These are phyloP conservation scores for Dipodomys merriami DNA, from an alignment of 2,113 vertebrate species.

Conservation along the genomic window DNA sequence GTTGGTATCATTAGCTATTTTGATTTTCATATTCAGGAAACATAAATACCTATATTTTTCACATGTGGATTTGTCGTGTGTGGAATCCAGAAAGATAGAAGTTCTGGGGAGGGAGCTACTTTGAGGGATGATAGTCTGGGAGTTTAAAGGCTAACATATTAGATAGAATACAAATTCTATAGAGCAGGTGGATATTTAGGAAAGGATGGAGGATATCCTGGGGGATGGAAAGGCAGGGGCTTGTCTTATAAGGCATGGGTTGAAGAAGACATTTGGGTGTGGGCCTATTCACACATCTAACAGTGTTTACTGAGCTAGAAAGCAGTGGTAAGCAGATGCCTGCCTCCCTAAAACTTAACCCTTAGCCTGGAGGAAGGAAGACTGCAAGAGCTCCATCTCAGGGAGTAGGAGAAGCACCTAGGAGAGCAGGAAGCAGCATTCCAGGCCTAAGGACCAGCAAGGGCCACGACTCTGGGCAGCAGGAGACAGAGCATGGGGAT, in stretches of 20 bases:
- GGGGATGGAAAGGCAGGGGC: not conserved
- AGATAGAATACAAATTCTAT: fast-evolving
- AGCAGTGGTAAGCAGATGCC: not conserved
- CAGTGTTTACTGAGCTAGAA: not conserved
- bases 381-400: not conserved
- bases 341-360: not conserved
- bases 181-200: not conserved
- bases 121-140: not conserved
- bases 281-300: not conserved
- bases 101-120: not conserved
- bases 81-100: not conserved
- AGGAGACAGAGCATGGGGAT: not conserved
- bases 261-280: not conserved
- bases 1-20: not conserved
- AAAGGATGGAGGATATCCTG: too few relatives aligned
- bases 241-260: not conserved
- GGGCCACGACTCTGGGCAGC: not conserved
- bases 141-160: not conserved
- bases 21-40: not conserved
- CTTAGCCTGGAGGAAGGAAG: not conserved
- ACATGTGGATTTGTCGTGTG: too few relatives aligned
- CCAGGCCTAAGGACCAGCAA: not conserved
- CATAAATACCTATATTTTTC: not conserved
- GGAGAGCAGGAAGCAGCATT: not conserved
- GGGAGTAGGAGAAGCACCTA: not conserved